phyloP scores from a whole-genome alignment of 2,888 invertebrate species.

The Eupelmus urozonus region DNA sequence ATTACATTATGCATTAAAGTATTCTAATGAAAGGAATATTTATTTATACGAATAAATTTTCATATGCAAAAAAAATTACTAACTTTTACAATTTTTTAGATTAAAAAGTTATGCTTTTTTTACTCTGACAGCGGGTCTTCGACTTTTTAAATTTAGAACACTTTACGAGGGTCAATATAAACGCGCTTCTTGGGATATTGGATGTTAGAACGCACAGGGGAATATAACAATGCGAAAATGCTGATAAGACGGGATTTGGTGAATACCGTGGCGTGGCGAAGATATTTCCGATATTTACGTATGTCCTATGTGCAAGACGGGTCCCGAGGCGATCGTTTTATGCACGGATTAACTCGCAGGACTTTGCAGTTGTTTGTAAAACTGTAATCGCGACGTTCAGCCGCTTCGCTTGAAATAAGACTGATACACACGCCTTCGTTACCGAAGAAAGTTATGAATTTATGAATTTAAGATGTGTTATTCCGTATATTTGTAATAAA shows the following conservation, averaged over 20 bases:
- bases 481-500: too few relatives aligned
- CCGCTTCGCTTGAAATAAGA: too few relatives aligned
- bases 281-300: constrained; percentile 63
- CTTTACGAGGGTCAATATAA: constrained; percentile 49
- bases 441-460: too few relatives aligned
- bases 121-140: too few relatives aligned
- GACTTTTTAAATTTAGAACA: constrained; percentile 45
- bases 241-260: constrained; percentile 63
- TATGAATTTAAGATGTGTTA: too few relatives aligned
- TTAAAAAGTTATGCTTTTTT: too few relatives aligned
- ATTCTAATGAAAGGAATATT: too few relatives aligned
- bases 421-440: too few relatives aligned
- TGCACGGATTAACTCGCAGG: constrained; percentile 39
- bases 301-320: constrained; percentile 2
- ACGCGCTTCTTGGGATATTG: constrained; percentile 62
- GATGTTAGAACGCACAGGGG: constrained; percentile 62
- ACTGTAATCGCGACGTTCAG: constrained; percentile 31
- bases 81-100: too few relatives aligned
- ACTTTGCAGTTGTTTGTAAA: constrained; percentile 44
- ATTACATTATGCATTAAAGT: too few relatives aligned
- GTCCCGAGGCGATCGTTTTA: constrained; percentile 25
- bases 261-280: constrained; percentile 60
- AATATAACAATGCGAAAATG: constrained; percentile 66
- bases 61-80: too few relatives aligned
- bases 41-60: too few relatives aligned